Evolutionary conservation across 2,888 invertebrate species (phyloP), one percentile per base, ranked within the genome.

Genomic region (Gibbula magus): DNA sequence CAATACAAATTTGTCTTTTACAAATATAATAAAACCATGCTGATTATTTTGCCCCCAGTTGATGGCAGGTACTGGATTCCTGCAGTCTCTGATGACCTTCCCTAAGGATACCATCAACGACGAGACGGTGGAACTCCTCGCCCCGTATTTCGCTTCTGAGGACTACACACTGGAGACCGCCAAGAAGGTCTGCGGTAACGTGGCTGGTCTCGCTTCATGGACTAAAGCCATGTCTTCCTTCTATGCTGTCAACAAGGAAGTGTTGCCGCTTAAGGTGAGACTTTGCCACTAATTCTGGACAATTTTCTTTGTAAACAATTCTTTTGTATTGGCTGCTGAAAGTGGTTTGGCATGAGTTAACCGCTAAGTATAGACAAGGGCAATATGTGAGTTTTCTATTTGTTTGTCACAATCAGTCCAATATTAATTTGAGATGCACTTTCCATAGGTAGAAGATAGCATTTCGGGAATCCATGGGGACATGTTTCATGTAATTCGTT

Each of bases 21-120:
- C 73, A 75, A 8, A 18, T 51, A 20, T 75, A 10, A 16, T 39
- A 61, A 16, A 67, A 25, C 29, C 67, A 4, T 29, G 20, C 8
- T 67, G 67, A n/a, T 16, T 53, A 18, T 39, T 66, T 61, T 10
- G 70, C 22, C 80, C 82, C 13, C 86, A 92, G 91, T 80, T 93
- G 79, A 88, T 93, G 91, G 85, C 92, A 4, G 90, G 90, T 53
- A 89, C 91, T 16, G 91, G 90, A 85, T 92, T 93, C 87, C 88
- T 93, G 29, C 88, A 88, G 73, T 87, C 97, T 91, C 94, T 99
- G 22, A 97, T 98, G 94, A 97, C 97, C 91, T 99, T 98, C 92
- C 98, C 98, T 3, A 93, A 93, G 82, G 93, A 93, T 84, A 86
- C 90, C 22, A 93, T 93, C 52, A 93, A 93, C 77, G 93, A 92